A percentile compares a stretch with the other conserved stretches of the same genome.
These are phyloP conservation scores for Hemiscyllium ocellatum DNA, from an alignment of 2,113 vertebrate species.

Conservation along the genomic window DNA sequence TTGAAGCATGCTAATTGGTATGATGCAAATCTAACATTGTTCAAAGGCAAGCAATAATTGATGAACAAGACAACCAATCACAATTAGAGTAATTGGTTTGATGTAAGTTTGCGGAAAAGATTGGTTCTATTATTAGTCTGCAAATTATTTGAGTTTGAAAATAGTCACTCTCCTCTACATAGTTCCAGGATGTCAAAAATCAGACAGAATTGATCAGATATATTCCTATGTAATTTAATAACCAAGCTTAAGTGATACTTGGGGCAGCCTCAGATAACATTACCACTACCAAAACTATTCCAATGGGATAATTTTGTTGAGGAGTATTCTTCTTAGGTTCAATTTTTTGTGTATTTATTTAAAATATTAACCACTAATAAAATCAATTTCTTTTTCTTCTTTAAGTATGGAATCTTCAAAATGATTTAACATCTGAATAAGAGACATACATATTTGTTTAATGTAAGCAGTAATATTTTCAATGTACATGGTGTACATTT, in stretches of 20 bases:
- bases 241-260: neutral
- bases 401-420: neutral
- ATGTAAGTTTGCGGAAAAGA: neutral
- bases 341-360: neutral
- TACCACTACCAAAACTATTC: neutral
- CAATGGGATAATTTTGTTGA: neutral
- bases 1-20: too few species aligned
- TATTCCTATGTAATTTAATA: neutral
- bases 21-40: neutral
- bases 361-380: neutral
- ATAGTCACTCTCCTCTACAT: neutral
- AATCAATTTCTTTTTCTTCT: neutral
- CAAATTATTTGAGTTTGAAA: neutral
- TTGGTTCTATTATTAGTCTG: neutral
- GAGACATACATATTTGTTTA: neutral
- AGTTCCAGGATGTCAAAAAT: neutral
- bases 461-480: neutral
- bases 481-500: neutral
- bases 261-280: neutral
- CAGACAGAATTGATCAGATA: neutral
- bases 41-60: neutral
- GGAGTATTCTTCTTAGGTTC: neutral
- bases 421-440: neutral
- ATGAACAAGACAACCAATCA: neutral
- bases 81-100: neutral